A percentile compares a stretch with the other conserved stretches of the same genome.
Evolutionary conservation across 1,140 invertebrate genomes (phyloP).

Genomic region (Aphaenogaster floridana): DNA sequence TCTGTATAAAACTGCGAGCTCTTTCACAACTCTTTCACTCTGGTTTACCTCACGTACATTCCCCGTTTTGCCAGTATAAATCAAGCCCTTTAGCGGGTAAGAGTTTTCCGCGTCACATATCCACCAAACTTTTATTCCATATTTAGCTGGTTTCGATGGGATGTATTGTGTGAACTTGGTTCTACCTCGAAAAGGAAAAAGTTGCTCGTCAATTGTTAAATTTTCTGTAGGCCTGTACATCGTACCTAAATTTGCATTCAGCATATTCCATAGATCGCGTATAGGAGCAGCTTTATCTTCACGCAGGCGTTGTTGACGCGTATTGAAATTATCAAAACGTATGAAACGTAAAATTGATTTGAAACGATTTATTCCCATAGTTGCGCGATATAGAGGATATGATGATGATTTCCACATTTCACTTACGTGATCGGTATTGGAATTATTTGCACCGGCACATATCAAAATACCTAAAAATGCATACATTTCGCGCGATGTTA

Average conservation of each 20-base stretch:
- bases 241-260: background rate
- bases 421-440: background rate
- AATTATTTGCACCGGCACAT: background rate
- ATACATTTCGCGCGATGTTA: background rate
- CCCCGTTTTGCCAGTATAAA: background rate
- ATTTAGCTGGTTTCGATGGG: constrained; percentile 1
- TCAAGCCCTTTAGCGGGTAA: background rate
- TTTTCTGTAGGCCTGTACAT: constrained; percentile 6
- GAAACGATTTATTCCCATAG: background rate
- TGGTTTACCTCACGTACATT: constrained; percentile 1
- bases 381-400: background rate
- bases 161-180: background rate
- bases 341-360: background rate
- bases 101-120: constrained; percentile 4
- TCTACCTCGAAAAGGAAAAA: background rate
- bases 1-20: background rate
- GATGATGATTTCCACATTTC: background rate
- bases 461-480: background rate
- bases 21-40: background rate
- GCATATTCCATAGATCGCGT: background rate
- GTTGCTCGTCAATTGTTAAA: background rate
- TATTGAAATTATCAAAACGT: constrained; percentile 6
- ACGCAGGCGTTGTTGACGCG: background rate
- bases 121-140: constrained; percentile 3
- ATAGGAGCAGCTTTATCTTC: constrained; percentile 19